Conservation (phyloP, 2,113 vertebrate species). For the Oceanites oceanicus region DNA sequence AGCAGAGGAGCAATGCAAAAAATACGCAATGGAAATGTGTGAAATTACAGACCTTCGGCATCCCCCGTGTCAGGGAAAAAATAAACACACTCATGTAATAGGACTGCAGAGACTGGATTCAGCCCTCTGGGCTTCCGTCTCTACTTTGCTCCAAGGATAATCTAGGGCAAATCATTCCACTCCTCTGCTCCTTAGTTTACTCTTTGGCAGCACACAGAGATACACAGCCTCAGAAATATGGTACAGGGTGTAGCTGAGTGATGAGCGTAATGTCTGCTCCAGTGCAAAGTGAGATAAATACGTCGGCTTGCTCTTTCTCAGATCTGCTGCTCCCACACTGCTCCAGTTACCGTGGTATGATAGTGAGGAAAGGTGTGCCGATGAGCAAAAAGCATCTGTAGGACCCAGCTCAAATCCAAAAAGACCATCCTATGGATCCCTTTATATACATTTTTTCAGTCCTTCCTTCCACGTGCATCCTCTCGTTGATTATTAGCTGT, state of each 20-base stretch:
- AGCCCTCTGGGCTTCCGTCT: neutral
- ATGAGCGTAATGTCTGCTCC: neutral
- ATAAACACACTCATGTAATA: neutral
- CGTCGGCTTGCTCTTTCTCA: neutral
- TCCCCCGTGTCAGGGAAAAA: neutral
- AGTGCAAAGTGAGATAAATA: neutral
- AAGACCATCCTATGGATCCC: neutral
- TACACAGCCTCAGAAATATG: neutral
- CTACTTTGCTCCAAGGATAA: neutral
- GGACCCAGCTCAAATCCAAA: neutral
- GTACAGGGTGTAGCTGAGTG: neutral
- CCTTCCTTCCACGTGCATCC: neutral
- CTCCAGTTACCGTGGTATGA: neutral
- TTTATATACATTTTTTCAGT: neutral
- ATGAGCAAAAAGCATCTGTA: neutral
- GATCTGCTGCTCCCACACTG: neutral
- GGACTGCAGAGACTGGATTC: neutral
- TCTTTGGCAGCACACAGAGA: neutral
- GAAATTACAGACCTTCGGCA: neutral
- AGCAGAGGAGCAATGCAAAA: neutral
- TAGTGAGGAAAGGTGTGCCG: neutral
- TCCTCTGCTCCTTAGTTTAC: neutral
- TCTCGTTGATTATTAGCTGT: neutral
- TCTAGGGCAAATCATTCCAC: neutral
- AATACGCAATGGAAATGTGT: neutral